Evolutionary conservation across 2,888 invertebrate genomes (phyloP).

Genomic region (Xanthia icteritia): DNA sequence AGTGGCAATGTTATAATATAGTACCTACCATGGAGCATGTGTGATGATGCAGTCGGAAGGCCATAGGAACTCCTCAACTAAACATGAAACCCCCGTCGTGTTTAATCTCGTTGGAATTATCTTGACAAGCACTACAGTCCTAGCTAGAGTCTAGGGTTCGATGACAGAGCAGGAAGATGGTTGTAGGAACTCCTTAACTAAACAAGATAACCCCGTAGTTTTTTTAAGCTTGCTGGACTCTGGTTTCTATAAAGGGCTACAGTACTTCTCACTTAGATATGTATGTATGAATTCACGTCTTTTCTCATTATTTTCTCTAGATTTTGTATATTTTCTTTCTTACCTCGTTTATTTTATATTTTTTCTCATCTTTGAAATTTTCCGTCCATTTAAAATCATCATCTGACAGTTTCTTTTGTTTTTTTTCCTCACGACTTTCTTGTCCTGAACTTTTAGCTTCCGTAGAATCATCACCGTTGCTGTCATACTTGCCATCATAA

Average conservation of each 20-base stretch:
- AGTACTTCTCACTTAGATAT: neutral
- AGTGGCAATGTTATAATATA: no score
- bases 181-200: neutral
- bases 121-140: neutral
- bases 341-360: neutral
- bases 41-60: neutral
- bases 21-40: neutral
- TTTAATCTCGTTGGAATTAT: neutral
- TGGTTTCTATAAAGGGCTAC: neutral
- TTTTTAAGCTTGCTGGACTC: neutral
- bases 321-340: neutral
- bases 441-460: neutral
- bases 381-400: neutral
- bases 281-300: neutral
- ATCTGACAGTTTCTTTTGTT: neutral
- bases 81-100: neutral
- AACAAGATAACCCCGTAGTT: neutral
- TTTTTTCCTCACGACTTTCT: neutral
- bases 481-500: neutral
- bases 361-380: no score
- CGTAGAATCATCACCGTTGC: neutral
- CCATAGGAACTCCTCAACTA: neutral
- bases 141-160: neutral
- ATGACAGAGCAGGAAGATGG: neutral
- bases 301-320: neutral